Conservation (phyloP, 2,113 vertebrate species). For the Ascaphus truei region DNA sequence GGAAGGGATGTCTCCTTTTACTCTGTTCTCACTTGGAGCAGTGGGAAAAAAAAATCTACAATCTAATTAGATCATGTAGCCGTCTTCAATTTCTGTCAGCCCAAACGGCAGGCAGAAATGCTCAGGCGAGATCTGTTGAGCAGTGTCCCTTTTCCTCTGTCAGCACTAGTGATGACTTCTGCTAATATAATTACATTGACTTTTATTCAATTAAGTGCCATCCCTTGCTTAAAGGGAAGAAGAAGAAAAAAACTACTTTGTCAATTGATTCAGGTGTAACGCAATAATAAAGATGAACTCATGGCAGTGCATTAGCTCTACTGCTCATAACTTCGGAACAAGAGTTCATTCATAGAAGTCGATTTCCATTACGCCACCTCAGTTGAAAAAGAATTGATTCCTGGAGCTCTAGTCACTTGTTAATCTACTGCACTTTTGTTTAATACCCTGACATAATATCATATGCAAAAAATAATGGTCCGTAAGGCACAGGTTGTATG, state of each 20-base stretch:
- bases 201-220: conserved; percentile 99
- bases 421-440: conserved; percentile 69
- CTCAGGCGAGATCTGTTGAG: conserved; percentile 64
- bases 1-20: conserved; percentile 53
- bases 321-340: conserved; percentile 73
- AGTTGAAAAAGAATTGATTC: conserved; percentile 72
- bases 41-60: conserved; percentile 62
- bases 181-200: conserved; percentile 94
- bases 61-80: conserved; percentile 69
- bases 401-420: conserved; percentile 62
- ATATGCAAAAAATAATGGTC: conserved; percentile 40
- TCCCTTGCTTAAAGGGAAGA: conserved; percentile 60
- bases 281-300: conserved; percentile 96
- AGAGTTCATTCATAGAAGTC: conserved; percentile 73
- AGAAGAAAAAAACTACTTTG: conserved; percentile 87
- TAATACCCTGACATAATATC: conserved; percentile 57
- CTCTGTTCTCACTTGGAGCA: conserved; percentile 67
- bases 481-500: neutral
- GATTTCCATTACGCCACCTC: conserved; percentile 79
- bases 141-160: conserved; percentile 84
- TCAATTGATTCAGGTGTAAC: conserved; percentile 99
- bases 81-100: conserved; percentile 71
- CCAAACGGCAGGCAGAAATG: conserved; percentile 72
- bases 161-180: conserved; percentile 86
- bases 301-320: conserved; percentile 89